Percentiles rank a stretch among this genome's conserved stretches.
Evolutionary conservation across 1,140 invertebrate genomes (phyloP).

Genomic region (Chelonus insularis): DNA sequence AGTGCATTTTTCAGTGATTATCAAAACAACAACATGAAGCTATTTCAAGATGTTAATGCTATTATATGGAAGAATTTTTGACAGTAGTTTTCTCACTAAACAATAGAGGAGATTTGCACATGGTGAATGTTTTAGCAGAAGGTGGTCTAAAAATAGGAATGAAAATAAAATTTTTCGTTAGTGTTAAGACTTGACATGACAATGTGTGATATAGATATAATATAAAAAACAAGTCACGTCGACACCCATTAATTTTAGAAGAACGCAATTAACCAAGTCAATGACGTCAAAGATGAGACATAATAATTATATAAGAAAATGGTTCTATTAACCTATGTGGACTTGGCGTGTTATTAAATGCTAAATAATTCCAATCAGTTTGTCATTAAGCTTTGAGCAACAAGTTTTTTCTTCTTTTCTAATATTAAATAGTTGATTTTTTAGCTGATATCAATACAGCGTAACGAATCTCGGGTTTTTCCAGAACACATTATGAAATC

Average conservation of each 20-base stretch:
- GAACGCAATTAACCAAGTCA: constrained; percentile 38
- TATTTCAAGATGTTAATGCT: too few relatives aligned
- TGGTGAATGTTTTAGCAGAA: too few relatives aligned
- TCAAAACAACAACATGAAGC: too few relatives aligned
- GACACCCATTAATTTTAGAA: background rate
- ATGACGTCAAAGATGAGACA: constrained; percentile 46
- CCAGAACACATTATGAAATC: too few relatives aligned
- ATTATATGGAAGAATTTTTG: too few relatives aligned
- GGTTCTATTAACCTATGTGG: constrained; percentile 44
- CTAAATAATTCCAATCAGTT: constrained; percentile 40
- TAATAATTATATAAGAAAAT: constrained; percentile 48
- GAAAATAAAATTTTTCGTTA: background rate
- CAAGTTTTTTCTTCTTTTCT: constrained; percentile 6
- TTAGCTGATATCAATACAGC: too few relatives aligned
- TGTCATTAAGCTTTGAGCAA: background rate
- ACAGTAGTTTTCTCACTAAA: too few relatives aligned
- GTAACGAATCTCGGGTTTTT: too few relatives aligned
- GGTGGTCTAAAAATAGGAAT: too few relatives aligned
- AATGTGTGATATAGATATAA: background rate
- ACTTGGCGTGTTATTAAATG: constrained; percentile 39
- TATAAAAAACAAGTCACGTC: background rate
- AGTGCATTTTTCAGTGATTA: too few relatives aligned
- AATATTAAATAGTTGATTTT: background rate
- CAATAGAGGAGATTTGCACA: too few relatives aligned
- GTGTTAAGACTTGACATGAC: too few relatives aligned